Percentiles rank a stretch among this genome's conserved stretches.
Evolutionary conservation across 2,113 vertebrate genomes (phyloP).

Genomic region (Tachycineta bicolor): DNA sequence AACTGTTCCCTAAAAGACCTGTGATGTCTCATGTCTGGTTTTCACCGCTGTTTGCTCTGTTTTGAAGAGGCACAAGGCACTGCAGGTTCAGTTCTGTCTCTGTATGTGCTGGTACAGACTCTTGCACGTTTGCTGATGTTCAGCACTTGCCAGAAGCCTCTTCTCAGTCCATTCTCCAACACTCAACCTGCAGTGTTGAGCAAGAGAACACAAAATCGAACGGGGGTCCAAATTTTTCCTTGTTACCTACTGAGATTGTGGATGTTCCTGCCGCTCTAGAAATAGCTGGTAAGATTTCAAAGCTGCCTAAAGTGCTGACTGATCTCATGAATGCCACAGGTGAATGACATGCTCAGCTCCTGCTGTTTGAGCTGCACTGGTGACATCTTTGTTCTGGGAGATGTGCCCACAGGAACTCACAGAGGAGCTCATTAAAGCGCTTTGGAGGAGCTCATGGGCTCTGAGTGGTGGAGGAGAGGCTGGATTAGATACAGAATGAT

Average conservation of each 20-base stretch:
- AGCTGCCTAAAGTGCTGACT: background rate
- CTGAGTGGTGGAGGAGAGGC: background rate
- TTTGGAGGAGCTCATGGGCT: background rate
- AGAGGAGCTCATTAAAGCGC: background rate
- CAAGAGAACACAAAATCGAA: background rate
- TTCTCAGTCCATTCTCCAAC: background rate
- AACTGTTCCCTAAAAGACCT: background rate
- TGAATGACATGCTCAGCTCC: background rate
- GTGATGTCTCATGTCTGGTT: background rate
- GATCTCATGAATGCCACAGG: background rate
- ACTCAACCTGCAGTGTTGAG: background rate
- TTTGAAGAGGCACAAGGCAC: background rate
- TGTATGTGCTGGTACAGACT: background rate
- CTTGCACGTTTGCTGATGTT: background rate
- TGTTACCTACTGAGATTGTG: background rate
- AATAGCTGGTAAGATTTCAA: background rate
- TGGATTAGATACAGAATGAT: background rate
- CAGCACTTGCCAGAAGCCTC: background rate
- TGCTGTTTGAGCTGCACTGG: background rate
- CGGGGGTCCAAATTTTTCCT: rapidly evolving
- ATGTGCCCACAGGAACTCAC: background rate
- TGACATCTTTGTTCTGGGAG: background rate
- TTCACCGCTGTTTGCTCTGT: background rate
- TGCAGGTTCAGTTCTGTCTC: background rate
- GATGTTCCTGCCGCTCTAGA: background rate